Evolutionary conservation across 2,888 invertebrate species (phyloP), one percentile per base, ranked within the genome.

Genomic region (Lobophora halterata): DNA sequence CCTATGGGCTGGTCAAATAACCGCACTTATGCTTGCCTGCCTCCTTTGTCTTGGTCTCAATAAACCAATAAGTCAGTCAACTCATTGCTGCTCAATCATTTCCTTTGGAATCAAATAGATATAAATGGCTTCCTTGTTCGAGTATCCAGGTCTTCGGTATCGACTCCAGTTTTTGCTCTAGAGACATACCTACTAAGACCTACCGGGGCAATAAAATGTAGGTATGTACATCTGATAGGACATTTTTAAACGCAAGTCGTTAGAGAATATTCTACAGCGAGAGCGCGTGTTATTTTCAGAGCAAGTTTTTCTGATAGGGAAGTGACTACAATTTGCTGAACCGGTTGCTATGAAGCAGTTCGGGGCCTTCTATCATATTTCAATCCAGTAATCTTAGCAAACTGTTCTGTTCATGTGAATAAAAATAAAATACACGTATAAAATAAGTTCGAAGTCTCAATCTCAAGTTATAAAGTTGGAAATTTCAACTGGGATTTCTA

Each of bases 331-430:
- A 71, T 71, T 61, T 59, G 63, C 63, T 39, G 54, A 71, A 79
- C 77, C 73, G 72, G 79, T 74, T 61, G 56, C 62, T 68, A 71
- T 71, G 72, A 75, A 72, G 68, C 62, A 41, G 61, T 61, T 57
- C 30, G 25, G 25, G 52, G 58, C 52, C 16, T 72, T 67, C 66
- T 64, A 73, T 68, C 64, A 53, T 56, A 40, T 47, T 52, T 53
- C 47, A 62, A 61, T 61, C 59, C 61, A 64, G 65, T 58, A 58
- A 61, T 56, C 52, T 51, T 46, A 51, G 38, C 55, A 55, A 78
- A 71, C 54, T 55, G 60, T 32, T 55, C 55, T 58, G 58, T 48
- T 50, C 50, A 18, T 8, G 38, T 31, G 65, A 66, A 70, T 70
- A 65, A 49, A 58, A 65, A 63, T 50, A 49, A 59, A 55, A 52